Base-by-base conservation (phyloP, 2,113 vertebrate species). In the Microcebus ravelobensis region DNA sequence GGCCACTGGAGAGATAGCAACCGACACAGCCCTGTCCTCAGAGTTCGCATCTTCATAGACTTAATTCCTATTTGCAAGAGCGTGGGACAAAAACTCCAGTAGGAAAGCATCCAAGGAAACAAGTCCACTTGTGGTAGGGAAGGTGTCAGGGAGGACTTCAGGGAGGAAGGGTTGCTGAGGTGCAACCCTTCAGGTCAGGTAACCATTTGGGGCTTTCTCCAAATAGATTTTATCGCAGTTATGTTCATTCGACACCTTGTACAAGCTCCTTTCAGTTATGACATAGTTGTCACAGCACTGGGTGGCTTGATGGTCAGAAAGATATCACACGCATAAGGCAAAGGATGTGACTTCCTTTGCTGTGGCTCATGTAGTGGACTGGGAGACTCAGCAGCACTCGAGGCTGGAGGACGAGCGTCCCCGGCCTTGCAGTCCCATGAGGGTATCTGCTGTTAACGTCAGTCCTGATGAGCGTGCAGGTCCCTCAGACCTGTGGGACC, bases 351-450 rank as follows among this genome's bases (percentile, higher is more conserved):
- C 4, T 14, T 88, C 45, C 48, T 96, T 52, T 81, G 4, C 27
- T 59, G 29, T 67, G 55, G 20, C 21, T 70, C 21, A 29, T 80
- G 80, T 59, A 39, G 0, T 71, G 70, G 29, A 45, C 27, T 13
- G 10, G 13, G 48, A 45, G 29, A 77, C 20, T 4, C 14, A 34
- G 48, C 2, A 14, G 36, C 15, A 48, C 36, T 25, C 9, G 0
- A 2, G 4, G 11, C 17, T 34, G 65, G 25, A 57, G 15, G 55
- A 55, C 42, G 23, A 59, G 3, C 12, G 76, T 73, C 67, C 50
- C 13, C 25, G 8, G 48, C 39, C 71, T 39, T 59, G 50, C 52
- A 36, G 27, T 36, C 52, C 55, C 67, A 20, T 0, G 14, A 85
- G n/a, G 34, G 11, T 17, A 45, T 39, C 36, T 48, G 36, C 18